Evolutionary conservation across 2,113 vertebrate species (phyloP), one percentile per base, ranked within the genome.

Genomic region (Notarius quadriscutis): DNA sequence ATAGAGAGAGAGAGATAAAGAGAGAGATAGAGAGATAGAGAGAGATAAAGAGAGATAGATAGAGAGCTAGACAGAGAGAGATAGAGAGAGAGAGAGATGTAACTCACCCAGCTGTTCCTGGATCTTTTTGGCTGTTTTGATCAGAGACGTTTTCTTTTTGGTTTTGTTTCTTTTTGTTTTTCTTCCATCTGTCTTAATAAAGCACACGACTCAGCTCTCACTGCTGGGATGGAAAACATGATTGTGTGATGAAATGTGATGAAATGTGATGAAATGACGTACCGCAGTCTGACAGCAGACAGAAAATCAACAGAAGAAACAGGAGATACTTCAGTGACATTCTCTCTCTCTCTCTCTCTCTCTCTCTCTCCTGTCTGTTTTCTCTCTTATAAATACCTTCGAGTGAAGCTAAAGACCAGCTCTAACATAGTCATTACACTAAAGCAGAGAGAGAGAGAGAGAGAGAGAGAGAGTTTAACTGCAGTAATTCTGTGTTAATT

Each of bases 231-330:
- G 72, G 48, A 25, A 48, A 74, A 25, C 2, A 48, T 41, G 34
- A 41, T 41, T 2, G 2, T 9, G 2, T 25, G 48, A 51, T 34
- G 2, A 41, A 6, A 20, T 71, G 14, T 72, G 9, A 51, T 25
- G 5, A 75, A 75, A 10, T 20, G 71, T 48, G 20, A 41, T 55
- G 4, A 34, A 25, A 11, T 10, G 1, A 86, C 85, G 5, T 67
- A 86, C 85, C 85, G 41, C 80, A 57, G 15, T 78, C 87, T 20
- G 55, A 69, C 72, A 77, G 60, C 72, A 88, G 50, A 60, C 48
- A 77, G 60, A 62, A 22, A 63, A 75, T 7, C 50, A 88, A 7
- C n/a, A 78, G 58, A 25, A 53, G 34, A 5, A 79, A 25, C 57
- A 78, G 74, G 0, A 84, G 30, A 55, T 18, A 22, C 34, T 63